phyloP scores from a whole-genome alignment of 2,888 invertebrate species.

The Protodeltote pygarga region DNA sequence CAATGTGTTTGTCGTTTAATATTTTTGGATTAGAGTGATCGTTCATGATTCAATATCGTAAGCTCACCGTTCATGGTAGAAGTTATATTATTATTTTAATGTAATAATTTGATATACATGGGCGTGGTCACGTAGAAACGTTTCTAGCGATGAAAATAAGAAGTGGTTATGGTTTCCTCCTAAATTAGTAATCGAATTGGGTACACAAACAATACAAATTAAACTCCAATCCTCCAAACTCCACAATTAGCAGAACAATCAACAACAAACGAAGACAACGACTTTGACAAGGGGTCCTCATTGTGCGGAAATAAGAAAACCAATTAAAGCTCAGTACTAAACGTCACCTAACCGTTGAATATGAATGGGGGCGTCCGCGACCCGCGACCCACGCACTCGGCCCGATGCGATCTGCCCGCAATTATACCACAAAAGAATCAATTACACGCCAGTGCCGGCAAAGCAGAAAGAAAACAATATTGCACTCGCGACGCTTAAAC shows the following conservation, averaged over 20 bases:
- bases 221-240: conserved; percentile 25
- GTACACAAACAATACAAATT: too few species aligned
- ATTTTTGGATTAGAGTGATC: conserved; percentile 52
- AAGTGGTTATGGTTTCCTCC: too few species aligned
- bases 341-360: conserved; percentile 71
- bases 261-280: conserved; percentile 34
- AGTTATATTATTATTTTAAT: conserved; percentile 41
- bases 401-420: conserved; percentile 74
- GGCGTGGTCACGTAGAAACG: not conserved
- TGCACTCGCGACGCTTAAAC: conserved; percentile 72
- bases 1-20: conserved; percentile 37
- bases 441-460: conserved; percentile 67
- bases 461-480: conserved; percentile 76
- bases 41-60: conserved; percentile 43
- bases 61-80: conserved; percentile 18
- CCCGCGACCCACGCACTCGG: conserved; percentile 52
- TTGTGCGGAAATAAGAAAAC: conserved; percentile 65
- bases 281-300: conserved; percentile 50
- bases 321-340: conserved; percentile 68
- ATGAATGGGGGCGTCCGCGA: conserved; percentile 57
- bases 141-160: too few species aligned
- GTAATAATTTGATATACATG: conserved; percentile 14
- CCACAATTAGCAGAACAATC: conserved; percentile 42
- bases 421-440: conserved; percentile 83
- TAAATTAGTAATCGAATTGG: too few species aligned